phyloP scores from a whole-genome alignment of 1,140 invertebrate genomes.

The Megalopta genalis region DNA sequence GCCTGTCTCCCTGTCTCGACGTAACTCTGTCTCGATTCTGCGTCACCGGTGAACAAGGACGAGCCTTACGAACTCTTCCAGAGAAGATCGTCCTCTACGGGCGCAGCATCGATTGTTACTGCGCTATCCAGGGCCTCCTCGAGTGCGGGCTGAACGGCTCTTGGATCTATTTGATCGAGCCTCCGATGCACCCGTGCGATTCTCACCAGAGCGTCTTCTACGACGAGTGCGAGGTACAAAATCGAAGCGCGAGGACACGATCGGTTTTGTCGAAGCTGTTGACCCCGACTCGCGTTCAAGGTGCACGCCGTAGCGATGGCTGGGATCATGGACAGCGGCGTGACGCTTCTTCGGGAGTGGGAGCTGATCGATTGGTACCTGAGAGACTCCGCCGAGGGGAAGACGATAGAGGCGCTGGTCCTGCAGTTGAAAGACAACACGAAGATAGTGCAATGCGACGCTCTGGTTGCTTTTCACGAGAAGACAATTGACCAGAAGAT shows the following conservation, averaged over 20 bases:
- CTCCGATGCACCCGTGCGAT: conserved; percentile 66
- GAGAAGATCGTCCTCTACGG: conserved; percentile 83
- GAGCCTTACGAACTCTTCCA: conserved; percentile 33
- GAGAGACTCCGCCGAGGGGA: conserved; percentile 11
- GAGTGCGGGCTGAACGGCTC: conserved; percentile 79
- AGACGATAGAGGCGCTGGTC: conserved; percentile 48
- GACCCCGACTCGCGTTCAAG: conserved; percentile 25
- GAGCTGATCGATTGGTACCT: conserved; percentile 59
- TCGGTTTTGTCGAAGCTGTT: too few species aligned
- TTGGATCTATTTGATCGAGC: conserved; percentile 81
- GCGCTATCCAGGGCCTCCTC: conserved; percentile 81
- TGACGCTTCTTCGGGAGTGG: conserved; percentile 59
- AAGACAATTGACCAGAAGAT: conserved; percentile 43
- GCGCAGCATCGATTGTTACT: conserved; percentile 82
- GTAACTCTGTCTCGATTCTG: too few species aligned
- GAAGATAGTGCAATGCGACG: conserved; percentile 55
- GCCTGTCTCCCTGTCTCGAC: too few species aligned
- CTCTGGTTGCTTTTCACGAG: conserved; percentile 59
- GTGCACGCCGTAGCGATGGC: conserved; percentile 59
- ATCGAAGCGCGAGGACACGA: conserved; percentile 45
- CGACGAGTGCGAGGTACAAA: conserved; percentile 65
- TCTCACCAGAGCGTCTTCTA: conserved; percentile 74
- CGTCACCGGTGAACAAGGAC: too few species aligned
- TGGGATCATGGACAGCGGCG: conserved; percentile 47
- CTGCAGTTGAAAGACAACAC: conserved; percentile 39